These are phyloP conservation scores for Drosophila buzzatii DNA, from an alignment of 2,888 invertebrate genomes.

Conservation along the genomic window DNA sequence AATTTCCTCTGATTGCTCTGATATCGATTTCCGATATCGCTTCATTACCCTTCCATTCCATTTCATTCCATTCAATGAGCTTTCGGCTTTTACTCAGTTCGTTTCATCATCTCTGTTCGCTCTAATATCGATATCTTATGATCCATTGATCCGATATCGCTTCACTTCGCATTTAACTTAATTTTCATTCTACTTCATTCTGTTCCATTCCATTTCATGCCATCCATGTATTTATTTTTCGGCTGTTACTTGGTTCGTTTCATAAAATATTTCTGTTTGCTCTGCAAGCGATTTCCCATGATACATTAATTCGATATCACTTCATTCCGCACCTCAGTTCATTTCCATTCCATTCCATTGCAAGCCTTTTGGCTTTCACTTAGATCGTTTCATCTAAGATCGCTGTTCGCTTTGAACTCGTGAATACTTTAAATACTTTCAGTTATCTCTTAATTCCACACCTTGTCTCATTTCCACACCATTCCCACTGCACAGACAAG, in stretches of 20 bases:
- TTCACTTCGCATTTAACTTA: too few relatives aligned
- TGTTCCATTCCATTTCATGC: neutral
- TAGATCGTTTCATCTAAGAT: neutral
- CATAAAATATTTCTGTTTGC: neutral
- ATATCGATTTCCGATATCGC: neutral
- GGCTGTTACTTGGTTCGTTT: neutral
- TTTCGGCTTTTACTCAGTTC: neutral
- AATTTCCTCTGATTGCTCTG: neutral
- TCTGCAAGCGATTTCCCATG: neutral
- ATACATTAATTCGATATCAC: neutral
- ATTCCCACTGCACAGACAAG: neutral
- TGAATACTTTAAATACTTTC: neutral
- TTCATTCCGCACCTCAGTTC: neutral
- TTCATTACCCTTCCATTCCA: neutral
- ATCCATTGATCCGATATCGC: too few relatives aligned
- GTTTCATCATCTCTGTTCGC: neutral
- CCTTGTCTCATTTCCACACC: neutral
- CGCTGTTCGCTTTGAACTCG: constrained; percentile 1
- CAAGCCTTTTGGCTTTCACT: neutral
- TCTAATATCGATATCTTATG: neutral
- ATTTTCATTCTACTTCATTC: neutral
- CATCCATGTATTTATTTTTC: neutral
- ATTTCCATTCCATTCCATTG: neutral
- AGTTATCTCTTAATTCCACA: constrained; percentile 2
- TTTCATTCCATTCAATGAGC: neutral